phyloP scores from a whole-genome alignment of 2,113 vertebrate species.

The Phyllopteryx taeniolatus region DNA sequence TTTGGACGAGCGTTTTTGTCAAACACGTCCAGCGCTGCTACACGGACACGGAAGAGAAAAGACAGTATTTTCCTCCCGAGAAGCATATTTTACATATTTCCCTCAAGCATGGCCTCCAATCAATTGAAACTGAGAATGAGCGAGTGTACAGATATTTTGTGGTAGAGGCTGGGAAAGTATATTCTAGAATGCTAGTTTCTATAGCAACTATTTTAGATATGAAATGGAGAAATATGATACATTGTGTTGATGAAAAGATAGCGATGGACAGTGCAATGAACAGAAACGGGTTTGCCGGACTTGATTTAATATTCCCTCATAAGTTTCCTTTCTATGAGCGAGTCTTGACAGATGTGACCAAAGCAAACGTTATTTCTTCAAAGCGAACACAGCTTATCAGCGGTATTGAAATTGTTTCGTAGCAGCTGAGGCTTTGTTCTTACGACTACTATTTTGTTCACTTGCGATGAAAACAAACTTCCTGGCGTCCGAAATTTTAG shows the following conservation, averaged over 20 bases:
- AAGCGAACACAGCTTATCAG: neutral
- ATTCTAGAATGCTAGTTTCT: constrained; percentile 40
- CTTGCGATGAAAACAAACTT: neutral
- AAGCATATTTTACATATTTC: constrained; percentile 5
- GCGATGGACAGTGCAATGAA: neutral
- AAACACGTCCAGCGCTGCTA: too few relatives aligned
- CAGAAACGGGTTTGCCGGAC: neutral
- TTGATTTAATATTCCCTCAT: neutral
- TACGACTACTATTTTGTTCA: neutral
- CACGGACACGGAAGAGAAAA: too few relatives aligned
- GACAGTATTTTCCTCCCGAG: neutral
- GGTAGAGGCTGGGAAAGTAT: constrained; percentile 36
- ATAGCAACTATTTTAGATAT: constrained; percentile 58
- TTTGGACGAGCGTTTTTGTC: too few relatives aligned
- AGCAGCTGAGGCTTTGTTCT: neutral
- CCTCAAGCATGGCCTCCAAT: neutral
- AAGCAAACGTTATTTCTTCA: neutral
- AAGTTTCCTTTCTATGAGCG: constrained; percentile 26
- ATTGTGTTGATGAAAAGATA: neutral
- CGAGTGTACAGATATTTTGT: constrained; percentile 34
- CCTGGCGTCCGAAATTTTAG: neutral
- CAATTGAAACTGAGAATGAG: neutral
- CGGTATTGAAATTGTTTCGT: neutral
- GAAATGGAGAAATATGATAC: constrained; percentile 18
- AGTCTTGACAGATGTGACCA: constrained; percentile 4